phyloP scores from a whole-genome alignment of 2,113 vertebrate species.

The Semicossyphus pulcher region DNA sequence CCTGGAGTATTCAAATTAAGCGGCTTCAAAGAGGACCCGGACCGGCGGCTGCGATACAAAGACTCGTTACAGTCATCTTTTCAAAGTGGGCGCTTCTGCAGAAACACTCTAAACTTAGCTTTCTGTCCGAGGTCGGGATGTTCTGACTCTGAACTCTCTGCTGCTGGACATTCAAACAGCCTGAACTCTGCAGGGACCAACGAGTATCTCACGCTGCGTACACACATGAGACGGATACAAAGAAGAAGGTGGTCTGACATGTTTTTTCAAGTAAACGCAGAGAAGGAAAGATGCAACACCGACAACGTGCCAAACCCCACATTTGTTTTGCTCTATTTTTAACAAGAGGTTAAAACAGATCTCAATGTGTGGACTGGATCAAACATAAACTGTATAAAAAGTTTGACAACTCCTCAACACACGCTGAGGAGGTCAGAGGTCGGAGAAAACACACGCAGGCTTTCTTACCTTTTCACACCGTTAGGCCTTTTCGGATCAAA shows the following conservation, averaged over 20 bases:
- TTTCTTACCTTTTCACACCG: conserved; percentile 18
- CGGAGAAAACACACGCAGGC: neutral
- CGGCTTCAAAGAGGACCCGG: conserved; percentile 60
- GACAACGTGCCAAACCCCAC: too few species aligned
- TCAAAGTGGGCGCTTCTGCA: conserved; percentile 45
- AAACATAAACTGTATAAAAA: too few species aligned
- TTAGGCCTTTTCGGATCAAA: too few species aligned
- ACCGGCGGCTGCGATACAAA: conserved; percentile 50
- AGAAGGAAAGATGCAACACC: too few species aligned
- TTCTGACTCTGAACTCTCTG: neutral
- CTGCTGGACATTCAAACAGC: neutral
- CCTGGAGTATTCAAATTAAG: conserved; percentile 69
- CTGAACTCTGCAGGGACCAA: neutral
- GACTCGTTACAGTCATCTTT: conserved; percentile 38
- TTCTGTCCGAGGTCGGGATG: neutral
- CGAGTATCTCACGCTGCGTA: neutral
- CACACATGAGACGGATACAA: too few species aligned
- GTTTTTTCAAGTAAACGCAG: too few species aligned
- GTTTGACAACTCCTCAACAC: too few species aligned
- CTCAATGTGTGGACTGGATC: too few species aligned
- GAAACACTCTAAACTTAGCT: conserved; percentile 11
- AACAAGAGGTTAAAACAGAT: too few species aligned
- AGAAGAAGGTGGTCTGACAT: too few species aligned
- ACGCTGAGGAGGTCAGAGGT: neutral
- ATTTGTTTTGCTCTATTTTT: too few species aligned